A percentile compares a stretch with the other conserved stretches of the same genome.
These are phyloP conservation scores for Chunga burmeisteri DNA, from an alignment of 2,113 vertebrate species.

Conservation along the genomic window DNA sequence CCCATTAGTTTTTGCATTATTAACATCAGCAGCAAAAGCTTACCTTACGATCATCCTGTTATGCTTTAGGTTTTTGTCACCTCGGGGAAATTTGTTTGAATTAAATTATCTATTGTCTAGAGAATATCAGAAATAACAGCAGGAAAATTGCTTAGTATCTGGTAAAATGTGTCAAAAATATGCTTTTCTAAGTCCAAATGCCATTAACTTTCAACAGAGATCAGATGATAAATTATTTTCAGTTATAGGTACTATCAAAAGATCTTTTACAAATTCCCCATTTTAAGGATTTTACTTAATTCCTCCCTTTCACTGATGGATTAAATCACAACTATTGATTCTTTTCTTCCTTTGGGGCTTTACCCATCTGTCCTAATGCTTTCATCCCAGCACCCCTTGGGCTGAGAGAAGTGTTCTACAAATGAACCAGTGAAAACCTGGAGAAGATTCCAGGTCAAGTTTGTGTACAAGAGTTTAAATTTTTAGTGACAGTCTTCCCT, in stretches of 20 bases:
- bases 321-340: constrained; percentile 84
- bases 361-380: constrained; percentile 82
- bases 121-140: constrained; percentile 50
- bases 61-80: constrained; percentile 44
- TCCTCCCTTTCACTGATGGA: constrained; percentile 80
- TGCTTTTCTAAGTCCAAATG: constrained; percentile 38
- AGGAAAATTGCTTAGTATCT: constrained; percentile 36
- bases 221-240: constrained; percentile 67
- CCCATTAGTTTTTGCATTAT: constrained; percentile 46
- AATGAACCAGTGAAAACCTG: constrained; percentile 85
- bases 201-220: background rate
- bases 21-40: constrained; percentile 35
- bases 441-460: constrained; percentile 94
- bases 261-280: constrained; percentile 76
- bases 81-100: constrained; percentile 55
- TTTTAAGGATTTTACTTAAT: constrained; percentile 83
- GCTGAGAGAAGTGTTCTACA: constrained; percentile 82
- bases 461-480: constrained; percentile 99
- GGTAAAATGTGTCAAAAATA: constrained; percentile 25
- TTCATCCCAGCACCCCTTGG: constrained; percentile 78
- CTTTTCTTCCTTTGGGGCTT: constrained; percentile 79
- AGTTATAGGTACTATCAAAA: constrained; percentile 58
- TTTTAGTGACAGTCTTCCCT: constrained; percentile 90
- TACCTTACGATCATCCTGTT: constrained; percentile 29
- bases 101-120: constrained; percentile 64